Conservation (phyloP, 2,113 vertebrate species). For the Thymallus thymallus region DNA sequence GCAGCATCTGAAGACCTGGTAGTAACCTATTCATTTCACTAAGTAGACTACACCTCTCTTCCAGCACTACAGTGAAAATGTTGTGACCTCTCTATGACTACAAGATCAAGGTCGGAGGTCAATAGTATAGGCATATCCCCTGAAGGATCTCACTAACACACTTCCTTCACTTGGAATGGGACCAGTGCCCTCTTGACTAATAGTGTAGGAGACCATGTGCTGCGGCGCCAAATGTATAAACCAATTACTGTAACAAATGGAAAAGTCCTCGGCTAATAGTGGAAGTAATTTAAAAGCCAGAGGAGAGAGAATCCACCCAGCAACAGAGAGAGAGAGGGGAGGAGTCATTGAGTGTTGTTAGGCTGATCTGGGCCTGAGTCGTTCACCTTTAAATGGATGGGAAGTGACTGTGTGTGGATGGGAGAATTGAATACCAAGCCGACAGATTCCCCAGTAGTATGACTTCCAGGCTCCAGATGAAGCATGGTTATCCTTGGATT, state of each 20-base stretch:
- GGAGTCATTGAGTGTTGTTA: slow-evolving; percentile 68
- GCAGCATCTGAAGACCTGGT: not conserved
- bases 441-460: not conserved
- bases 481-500: not conserved
- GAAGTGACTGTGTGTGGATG: not conserved
- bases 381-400: slow-evolving; percentile 44
- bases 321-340: slow-evolving; percentile 22
- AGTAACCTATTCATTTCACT: not conserved
- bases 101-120: slow-evolving; percentile 22
- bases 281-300: slow-evolving; percentile 54
- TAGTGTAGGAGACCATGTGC: slow-evolving; percentile 37
- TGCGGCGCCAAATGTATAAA: slow-evolving; percentile 35
- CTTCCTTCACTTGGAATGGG: slow-evolving; percentile 2
- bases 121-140: too few relatives aligned
- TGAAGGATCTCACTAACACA: too few relatives aligned
- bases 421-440: not conserved
- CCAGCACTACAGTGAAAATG: slow-evolving; percentile 11
- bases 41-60: not conserved
- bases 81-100: slow-evolving; percentile 4
- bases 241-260: slow-evolving; percentile 66
- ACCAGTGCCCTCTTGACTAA: slow-evolving; percentile 23
- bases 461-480: not conserved
- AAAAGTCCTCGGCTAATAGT: slow-evolving; percentile 56
- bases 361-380: slow-evolving; percentile 64
- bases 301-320: slow-evolving; percentile 24